These are phyloP conservation scores for Dissostichus mawsoni DNA, from an alignment of 2,113 vertebrate genomes.

Conservation along the genomic window DNA sequence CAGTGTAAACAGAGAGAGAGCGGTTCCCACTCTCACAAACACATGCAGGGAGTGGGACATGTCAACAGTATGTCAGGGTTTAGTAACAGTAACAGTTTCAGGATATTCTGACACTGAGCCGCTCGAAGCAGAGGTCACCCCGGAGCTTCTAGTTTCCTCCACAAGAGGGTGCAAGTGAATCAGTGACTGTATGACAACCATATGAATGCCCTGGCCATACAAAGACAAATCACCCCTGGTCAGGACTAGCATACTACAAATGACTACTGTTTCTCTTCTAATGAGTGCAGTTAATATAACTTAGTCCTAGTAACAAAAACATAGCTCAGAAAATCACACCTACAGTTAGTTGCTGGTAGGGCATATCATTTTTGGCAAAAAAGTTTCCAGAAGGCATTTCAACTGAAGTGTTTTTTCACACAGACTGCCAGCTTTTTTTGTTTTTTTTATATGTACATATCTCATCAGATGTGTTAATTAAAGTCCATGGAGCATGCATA, in stretches of 20 bases:
- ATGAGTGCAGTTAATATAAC: slow-evolving; percentile 74
- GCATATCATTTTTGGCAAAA: slow-evolving; percentile 78
- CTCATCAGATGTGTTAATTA: slow-evolving; percentile 71
- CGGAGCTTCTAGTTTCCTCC: slow-evolving; percentile 56
- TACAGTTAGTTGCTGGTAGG: slow-evolving; percentile 79
- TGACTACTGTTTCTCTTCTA: slow-evolving; percentile 67
- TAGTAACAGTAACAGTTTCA: slow-evolving; percentile 30
- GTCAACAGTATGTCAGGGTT: slow-evolving; percentile 49
- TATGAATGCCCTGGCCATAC: slow-evolving; percentile 61
- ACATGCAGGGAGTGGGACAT: slow-evolving; percentile 71
- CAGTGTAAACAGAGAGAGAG: slow-evolving; percentile 70
- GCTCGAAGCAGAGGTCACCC: slow-evolving; percentile 14
- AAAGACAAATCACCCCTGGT: slow-evolving; percentile 50
- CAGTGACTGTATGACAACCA: slow-evolving; percentile 57
- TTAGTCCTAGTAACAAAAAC: slow-evolving; percentile 68
- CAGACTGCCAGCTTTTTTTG: slow-evolving; percentile 47
- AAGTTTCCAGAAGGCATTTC: slow-evolving; percentile 76
- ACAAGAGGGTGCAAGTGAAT: slow-evolving; percentile 69
- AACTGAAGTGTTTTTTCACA: slow-evolving; percentile 48
- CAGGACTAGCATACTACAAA: slow-evolving; percentile 64
- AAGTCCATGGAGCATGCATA: slow-evolving; percentile 86
- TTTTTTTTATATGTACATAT: slow-evolving; percentile 67
- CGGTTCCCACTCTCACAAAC: slow-evolving; percentile 63
- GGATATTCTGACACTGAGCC: not conserved
- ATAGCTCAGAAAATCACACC: slow-evolving; percentile 71